These are phyloP conservation scores for Ischnus inquisitorius DNA, from an alignment of 2,888 invertebrate genomes.

Conservation along the genomic window DNA sequence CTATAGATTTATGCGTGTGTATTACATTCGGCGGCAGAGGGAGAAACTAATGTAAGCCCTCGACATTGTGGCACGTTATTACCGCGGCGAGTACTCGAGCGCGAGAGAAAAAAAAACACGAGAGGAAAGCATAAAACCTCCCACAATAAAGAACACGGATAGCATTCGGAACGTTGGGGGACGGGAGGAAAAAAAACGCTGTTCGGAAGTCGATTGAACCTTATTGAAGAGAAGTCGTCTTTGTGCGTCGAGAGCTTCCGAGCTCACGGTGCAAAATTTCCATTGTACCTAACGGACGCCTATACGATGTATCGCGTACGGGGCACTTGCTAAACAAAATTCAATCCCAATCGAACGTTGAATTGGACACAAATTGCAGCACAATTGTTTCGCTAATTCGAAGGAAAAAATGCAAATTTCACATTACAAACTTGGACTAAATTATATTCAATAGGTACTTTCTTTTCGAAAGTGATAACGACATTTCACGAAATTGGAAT, in stretches of 20 bases:
- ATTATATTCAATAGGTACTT: no score
- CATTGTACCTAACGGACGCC: background rate
- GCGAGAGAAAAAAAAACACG: slow-evolving; percentile 7
- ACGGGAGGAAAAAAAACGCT: slow-evolving; percentile 4
- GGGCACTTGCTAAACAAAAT: no score
- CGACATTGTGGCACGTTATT: slow-evolving; percentile 43
- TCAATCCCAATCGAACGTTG: no score
- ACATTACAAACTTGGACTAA: no score
- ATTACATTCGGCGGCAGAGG: slow-evolving; percentile 5
- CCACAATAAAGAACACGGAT: slow-evolving; percentile 16
- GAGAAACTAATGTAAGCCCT: slow-evolving; percentile 44
- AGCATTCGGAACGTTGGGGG: background rate
- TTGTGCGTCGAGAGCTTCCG: slow-evolving; percentile 23
- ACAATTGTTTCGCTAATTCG: no score
- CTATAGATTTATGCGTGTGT: background rate
- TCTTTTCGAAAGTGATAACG: no score
- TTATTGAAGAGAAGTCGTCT: slow-evolving; percentile 18
- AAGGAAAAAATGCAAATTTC: no score
- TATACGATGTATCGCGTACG: background rate
- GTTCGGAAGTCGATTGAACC: slow-evolving; percentile 21
- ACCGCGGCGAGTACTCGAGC: slow-evolving; percentile 27
- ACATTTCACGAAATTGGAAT: no score
- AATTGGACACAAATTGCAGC: no score
- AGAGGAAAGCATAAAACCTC: background rate
- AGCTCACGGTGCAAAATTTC: slow-evolving; percentile 6